These are phyloP conservation scores for Sceloporus tristichus DNA, from an alignment of 2,113 vertebrate genomes.

Conservation along the genomic window DNA sequence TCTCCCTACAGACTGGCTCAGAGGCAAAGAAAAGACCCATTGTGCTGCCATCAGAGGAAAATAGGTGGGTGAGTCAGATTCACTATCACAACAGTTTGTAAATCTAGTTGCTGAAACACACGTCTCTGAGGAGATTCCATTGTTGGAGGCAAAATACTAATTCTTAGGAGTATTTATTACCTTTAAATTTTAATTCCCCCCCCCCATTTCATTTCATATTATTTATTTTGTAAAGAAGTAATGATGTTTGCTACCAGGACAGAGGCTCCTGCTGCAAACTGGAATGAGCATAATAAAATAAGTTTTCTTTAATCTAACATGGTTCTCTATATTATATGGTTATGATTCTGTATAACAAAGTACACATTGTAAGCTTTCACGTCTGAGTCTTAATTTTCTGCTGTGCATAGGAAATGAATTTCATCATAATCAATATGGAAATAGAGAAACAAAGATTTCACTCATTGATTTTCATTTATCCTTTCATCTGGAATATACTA, in stretches of 20 bases:
- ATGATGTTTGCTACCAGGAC: neutral
- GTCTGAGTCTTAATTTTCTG: constrained; percentile 6
- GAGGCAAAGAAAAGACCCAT: too few species aligned
- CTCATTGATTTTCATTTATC: constrained; percentile 7
- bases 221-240: neutral
- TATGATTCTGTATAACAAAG: constrained; percentile 22
- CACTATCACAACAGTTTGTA: too few species aligned
- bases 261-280: neutral
- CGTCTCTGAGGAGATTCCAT: too few species aligned
- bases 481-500: neutral
- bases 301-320: neutral
- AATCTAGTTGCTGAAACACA: too few species aligned
- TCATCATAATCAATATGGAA: neutral
- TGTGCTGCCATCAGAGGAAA: too few species aligned
- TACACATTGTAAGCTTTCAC: neutral
- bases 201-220: neutral
- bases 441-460: neutral
- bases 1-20: too few species aligned
- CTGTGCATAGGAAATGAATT: neutral
- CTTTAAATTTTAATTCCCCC: neutral
- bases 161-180: neutral
- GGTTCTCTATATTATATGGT: neutral
- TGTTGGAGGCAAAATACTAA: too few species aligned
- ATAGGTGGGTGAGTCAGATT: too few species aligned
- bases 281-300: neutral